Evolutionary conservation across 2,888 invertebrate species (phyloP).

Genomic region (Masnerella sp.): DNA sequence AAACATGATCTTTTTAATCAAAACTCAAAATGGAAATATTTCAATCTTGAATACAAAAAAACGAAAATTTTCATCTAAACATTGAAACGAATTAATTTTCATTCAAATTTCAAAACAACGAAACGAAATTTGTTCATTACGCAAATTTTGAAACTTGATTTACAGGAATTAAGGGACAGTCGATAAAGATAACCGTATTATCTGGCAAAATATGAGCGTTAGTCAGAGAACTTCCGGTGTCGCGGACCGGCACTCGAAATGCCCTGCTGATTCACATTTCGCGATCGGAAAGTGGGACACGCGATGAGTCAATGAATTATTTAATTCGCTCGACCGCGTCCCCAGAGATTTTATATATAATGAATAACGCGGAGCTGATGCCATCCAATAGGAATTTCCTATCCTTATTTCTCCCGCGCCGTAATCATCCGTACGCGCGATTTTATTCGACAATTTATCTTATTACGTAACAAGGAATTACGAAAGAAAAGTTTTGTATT

Average conservation of each 20-base stretch:
- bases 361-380: constrained; percentile 11
- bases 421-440: constrained; percentile 8
- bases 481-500: too few species aligned
- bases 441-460: constrained; percentile 20
- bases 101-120: too few species aligned
- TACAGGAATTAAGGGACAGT: too few species aligned
- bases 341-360: constrained; percentile 7
- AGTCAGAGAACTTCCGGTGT: constrained; percentile 38
- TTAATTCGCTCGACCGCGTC: constrained; percentile 19
- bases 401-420: constrained; percentile 6
- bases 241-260: constrained; percentile 7
- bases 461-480: constrained; percentile 9
- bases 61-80: too few species aligned
- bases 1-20: too few species aligned
- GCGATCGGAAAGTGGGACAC: constrained; percentile 25
- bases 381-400: constrained; percentile 16
- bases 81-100: too few species aligned
- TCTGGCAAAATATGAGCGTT: constrained; percentile 19
- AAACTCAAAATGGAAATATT: too few species aligned
- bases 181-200: constrained; percentile 44
- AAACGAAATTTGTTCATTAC: too few species aligned
- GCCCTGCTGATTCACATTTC: constrained; percentile 33
- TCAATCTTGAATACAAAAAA: too few species aligned
- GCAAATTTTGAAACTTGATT: too few species aligned
- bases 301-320: constrained; percentile 37